phyloP scores from a whole-genome alignment of 2,797 vertebrate species.

The Alfaro cultratus region DNA sequence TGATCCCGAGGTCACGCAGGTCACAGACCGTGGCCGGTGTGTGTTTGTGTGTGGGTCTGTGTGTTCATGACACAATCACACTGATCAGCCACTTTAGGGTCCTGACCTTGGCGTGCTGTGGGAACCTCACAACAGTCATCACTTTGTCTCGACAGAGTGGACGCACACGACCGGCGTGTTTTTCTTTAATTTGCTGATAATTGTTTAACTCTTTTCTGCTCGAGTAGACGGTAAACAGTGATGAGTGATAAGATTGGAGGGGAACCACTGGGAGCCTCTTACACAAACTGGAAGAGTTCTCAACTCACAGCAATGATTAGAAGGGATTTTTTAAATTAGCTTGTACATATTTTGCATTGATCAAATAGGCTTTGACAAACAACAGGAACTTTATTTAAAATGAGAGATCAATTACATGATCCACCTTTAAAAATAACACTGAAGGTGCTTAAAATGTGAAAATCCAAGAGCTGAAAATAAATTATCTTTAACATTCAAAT shows the following conservation, averaged over 20 bases:
- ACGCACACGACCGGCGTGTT: conserved; percentile 47
- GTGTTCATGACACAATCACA: conserved; percentile 51
- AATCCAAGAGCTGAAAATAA: background rate
- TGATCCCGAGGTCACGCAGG: conserved; percentile 63
- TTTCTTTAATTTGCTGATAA: conserved; percentile 44
- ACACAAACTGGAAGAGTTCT: background rate
- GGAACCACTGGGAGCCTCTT: background rate
- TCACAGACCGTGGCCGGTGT: conserved; percentile 58
- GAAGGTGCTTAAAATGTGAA: background rate
- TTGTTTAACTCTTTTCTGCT: conserved; percentile 25
- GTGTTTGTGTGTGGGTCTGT: conserved; percentile 19
- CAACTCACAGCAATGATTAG: background rate
- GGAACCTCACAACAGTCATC: conserved; percentile 54
- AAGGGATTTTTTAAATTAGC: background rate
- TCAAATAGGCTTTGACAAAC: background rate
- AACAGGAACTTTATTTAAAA: background rate
- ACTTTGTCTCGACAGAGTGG: conserved; percentile 55
- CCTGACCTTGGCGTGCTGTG: conserved; percentile 56
- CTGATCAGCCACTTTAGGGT: conserved; percentile 62
- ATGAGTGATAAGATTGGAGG: conserved; percentile 12
- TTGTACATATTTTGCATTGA: background rate
- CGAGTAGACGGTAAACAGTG: conserved; percentile 18
- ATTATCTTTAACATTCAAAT: background rate
- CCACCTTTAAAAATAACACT: background rate
- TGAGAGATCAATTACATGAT: background rate